Percentiles rank a stretch among this genome's conserved stretches.
Conservation (phyloP, 2,797 vertebrate genomes). For the Furcifer pardalis region DNA sequence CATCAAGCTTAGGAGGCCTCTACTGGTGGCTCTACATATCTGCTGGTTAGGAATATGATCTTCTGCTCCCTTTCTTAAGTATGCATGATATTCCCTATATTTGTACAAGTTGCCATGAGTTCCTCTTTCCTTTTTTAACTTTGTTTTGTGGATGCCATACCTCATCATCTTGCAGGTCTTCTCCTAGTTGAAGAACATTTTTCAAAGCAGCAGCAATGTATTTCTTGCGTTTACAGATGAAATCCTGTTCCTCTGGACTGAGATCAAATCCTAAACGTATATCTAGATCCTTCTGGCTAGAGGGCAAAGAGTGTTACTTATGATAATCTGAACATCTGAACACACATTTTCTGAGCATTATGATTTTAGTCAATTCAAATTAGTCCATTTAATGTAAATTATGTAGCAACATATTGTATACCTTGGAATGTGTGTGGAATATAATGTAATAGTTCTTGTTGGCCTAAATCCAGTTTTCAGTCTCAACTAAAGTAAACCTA, state of each 20-base stretch:
- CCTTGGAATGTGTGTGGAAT: neutral
- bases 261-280: slow-evolving; percentile 79
- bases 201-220: slow-evolving; percentile 77
- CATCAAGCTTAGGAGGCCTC: neutral
- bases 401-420: neutral
- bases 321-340: neutral
- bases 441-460: neutral
- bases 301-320: neutral
- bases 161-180: slow-evolving; percentile 73
- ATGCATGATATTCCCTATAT: neutral
- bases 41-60: neutral
- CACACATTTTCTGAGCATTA: neutral
- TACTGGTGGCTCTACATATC: neutral
- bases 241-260: slow-evolving; percentile 75
- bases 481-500: too few species aligned
- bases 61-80: neutral
- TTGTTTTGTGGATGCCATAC: slow-evolving; percentile 59
- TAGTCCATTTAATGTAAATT: neutral
- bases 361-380: neutral
- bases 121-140: neutral
- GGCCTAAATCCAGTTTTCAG: too few species aligned
- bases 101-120: neutral
- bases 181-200: slow-evolving; percentile 69
- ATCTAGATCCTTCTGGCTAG: slow-evolving; percentile 60
- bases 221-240: slow-evolving; percentile 77